A percentile compares a stretch with the other conserved stretches of the same genome.
These are phyloP conservation scores for Scaptomyza polygonia DNA, from an alignment of 2,888 invertebrate genomes.

Conservation along the genomic window DNA sequence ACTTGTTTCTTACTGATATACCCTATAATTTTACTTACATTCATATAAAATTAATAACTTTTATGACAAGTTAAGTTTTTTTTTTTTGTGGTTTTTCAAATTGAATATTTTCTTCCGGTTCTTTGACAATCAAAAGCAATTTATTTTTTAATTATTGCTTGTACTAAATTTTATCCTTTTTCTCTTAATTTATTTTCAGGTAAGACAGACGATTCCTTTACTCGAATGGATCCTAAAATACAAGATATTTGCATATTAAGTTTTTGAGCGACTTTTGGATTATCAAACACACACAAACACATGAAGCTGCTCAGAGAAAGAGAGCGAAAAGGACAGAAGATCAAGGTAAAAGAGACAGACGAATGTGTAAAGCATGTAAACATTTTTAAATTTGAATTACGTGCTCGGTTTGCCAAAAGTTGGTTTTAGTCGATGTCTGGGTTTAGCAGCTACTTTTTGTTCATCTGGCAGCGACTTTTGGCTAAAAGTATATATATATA, in stretches of 20 bases:
- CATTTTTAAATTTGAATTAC: slow-evolving; percentile 79
- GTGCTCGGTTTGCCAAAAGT: slow-evolving; percentile 63
- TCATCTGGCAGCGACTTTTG: slow-evolving; percentile 6
- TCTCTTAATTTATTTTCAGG: slow-evolving; percentile 38
- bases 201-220: slow-evolving; percentile 29
- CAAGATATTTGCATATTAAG: no score
- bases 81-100: no score
- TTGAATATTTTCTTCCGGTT: no score
- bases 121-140: slow-evolving; percentile 21
- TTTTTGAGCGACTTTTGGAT: slow-evolving; percentile 29
- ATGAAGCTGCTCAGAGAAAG: slow-evolving; percentile 33
- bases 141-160: slow-evolving; percentile 47
- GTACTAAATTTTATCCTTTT: slow-evolving; percentile 4
- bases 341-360: not conserved
- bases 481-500: slow-evolving; percentile 21
- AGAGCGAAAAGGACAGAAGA: no score
- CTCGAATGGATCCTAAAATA: no score
- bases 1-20: no score
- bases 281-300: slow-evolving; percentile 56
- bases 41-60: no score
- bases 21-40: no score
- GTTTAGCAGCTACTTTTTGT: slow-evolving; percentile 1
- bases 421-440: slow-evolving; percentile 10
- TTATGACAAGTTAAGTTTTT: no score
- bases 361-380: slow-evolving; percentile 66